phyloP scores from a whole-genome alignment of 1,140 invertebrate species.

The Neocloeon triangulifer region DNA sequence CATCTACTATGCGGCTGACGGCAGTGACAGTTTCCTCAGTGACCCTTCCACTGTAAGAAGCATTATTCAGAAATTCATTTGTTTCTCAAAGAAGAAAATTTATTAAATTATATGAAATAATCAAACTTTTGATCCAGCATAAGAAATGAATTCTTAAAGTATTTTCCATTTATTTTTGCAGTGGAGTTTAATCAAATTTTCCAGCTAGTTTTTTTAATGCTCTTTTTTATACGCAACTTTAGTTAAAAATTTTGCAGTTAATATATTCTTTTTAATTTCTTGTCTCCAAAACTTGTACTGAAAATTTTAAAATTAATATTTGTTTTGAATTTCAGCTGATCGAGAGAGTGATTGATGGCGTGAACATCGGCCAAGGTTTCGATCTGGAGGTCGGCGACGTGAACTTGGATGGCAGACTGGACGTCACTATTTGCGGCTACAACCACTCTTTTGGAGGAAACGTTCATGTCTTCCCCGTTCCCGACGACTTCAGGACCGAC shows the following conservation, averaged over 20 bases:
- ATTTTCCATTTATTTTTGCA: no score
- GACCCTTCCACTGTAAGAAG: neutral
- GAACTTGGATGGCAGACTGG: conserved; percentile 16
- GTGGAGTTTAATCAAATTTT: no score
- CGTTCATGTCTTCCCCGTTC: conserved; percentile 16
- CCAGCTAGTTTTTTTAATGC: no score
- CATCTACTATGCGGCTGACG: conserved; percentile 15
- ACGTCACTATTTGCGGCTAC: conserved; percentile 15
- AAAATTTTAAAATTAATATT: neutral
- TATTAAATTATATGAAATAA: no score
- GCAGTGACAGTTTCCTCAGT: conserved; percentile 5
- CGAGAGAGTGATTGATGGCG: conserved; percentile 14
- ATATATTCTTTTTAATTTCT: no score
- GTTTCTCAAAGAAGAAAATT: no score
- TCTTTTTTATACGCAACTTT: no score
- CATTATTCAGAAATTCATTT: no score
- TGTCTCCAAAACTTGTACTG: neutral
- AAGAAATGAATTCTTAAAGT: no score
- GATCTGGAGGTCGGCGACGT: conserved; percentile 17
- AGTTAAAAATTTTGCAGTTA: no score
- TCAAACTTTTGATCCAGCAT: no score
- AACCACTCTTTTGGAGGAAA: conserved; percentile 14
- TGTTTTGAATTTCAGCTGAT: conserved; percentile 13
- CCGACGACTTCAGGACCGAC: conserved; percentile 16
- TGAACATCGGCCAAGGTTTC: conserved; percentile 16